These are phyloP conservation scores for Pagrus major DNA, from an alignment of 2,113 vertebrate species.

Conservation along the genomic window DNA sequence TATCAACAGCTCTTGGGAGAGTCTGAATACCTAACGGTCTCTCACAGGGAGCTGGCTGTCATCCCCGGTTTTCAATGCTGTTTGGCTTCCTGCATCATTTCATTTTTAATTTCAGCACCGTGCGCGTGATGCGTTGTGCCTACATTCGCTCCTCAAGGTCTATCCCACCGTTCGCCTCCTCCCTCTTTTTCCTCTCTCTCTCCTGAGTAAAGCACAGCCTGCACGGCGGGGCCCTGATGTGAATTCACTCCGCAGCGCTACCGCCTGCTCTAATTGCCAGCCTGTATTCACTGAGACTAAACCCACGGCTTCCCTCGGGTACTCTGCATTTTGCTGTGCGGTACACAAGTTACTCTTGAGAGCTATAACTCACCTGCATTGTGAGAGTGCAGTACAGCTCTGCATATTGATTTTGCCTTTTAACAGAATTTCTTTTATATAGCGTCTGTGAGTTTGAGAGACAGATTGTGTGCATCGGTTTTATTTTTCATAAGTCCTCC, in stretches of 20 bases:
- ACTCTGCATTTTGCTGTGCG: slow-evolving; percentile 45
- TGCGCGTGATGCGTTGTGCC: slow-evolving; percentile 17
- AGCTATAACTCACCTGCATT: slow-evolving; percentile 51
- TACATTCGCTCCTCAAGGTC: slow-evolving; percentile 14
- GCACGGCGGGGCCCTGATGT: slow-evolving; percentile 34
- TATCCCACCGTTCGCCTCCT: not conserved
- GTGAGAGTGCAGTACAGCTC: slow-evolving; percentile 20
- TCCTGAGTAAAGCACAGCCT: slow-evolving; percentile 28
- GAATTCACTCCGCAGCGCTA: slow-evolving; percentile 45
- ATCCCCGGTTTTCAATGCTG: slow-evolving; percentile 14
- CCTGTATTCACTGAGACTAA: slow-evolving; percentile 52
- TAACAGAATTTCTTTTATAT: slow-evolving; percentile 4
- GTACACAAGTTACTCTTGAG: slow-evolving; percentile 42
- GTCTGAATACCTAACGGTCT: not conserved
- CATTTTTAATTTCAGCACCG: slow-evolving; percentile 32
- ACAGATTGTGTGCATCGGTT: not conserved
- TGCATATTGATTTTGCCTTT: slow-evolving; percentile 49
- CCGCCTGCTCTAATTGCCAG: slow-evolving; percentile 64
- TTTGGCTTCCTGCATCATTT: slow-evolving; percentile 47
- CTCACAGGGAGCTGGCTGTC: slow-evolving; percentile 21
- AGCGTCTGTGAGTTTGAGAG: not conserved
- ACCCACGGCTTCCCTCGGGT: slow-evolving; percentile 49
- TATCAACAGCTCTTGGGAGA: slow-evolving; percentile 15
- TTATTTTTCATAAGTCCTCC: slow-evolving; percentile 2
- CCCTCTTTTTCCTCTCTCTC: slow-evolving; percentile 6